Percentiles rank a stretch among this genome's conserved stretches.
These are phyloP conservation scores for Phalacrocorax aristotelis DNA, from an alignment of 2,113 vertebrate genomes.

Conservation along the genomic window DNA sequence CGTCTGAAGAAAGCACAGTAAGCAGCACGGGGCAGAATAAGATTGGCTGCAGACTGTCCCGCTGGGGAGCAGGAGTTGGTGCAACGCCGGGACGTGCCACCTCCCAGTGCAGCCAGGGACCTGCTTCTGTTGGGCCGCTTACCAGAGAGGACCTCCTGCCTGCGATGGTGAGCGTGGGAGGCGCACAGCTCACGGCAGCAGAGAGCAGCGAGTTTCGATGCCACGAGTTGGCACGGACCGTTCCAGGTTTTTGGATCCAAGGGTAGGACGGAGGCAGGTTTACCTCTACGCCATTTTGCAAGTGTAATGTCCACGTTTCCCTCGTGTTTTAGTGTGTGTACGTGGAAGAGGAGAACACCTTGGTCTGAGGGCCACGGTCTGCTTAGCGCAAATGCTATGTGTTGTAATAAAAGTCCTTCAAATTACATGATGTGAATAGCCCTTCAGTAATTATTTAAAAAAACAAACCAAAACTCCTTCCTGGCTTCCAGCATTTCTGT, in stretches of 20 bases:
- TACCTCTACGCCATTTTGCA: not conserved
- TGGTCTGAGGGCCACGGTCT: not conserved
- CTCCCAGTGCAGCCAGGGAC: too few species aligned
- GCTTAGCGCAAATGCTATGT: not conserved
- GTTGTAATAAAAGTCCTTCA: not conserved
- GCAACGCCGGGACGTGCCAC: not conserved
- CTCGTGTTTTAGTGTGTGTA: not conserved
- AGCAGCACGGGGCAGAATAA: not conserved
- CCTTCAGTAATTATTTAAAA: not conserved
- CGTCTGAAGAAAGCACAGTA: too few species aligned
- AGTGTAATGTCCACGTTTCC: accelerated
- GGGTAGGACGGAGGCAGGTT: not conserved
- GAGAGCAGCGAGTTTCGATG: not conserved
- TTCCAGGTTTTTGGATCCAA: not conserved
- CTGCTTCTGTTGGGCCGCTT: not conserved
- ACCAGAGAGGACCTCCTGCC: accelerated
- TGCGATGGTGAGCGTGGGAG: accelerated
- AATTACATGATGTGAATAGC: not conserved
- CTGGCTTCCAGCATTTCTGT: not conserved
- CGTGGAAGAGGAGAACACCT: not conserved
- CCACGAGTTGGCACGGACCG: accelerated
- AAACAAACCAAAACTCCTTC: not conserved
- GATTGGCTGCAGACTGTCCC: not conserved
- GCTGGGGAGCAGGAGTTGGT: not conserved
- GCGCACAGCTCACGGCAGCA: accelerated